Conservation (phyloP, 2,797 vertebrate genomes). For the Acanthornis magna region DNA sequence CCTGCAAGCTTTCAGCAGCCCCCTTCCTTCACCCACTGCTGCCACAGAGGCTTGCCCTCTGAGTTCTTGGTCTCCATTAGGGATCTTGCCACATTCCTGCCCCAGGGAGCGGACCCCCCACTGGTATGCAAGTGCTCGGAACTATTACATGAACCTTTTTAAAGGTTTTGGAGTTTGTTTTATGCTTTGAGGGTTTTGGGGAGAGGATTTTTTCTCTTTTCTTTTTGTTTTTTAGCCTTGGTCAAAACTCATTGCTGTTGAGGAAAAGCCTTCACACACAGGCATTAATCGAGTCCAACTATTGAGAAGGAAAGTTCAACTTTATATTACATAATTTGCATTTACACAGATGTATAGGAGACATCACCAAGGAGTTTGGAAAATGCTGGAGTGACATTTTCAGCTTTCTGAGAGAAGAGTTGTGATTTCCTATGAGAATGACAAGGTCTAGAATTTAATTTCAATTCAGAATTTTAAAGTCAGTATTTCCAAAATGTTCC, state of each 20-base stretch:
- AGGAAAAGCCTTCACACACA: background rate
- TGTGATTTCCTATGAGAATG: background rate
- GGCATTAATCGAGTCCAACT: background rate
- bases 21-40: background rate
- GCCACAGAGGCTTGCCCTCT: rapidly evolving
- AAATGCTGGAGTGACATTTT: background rate
- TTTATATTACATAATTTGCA: background rate
- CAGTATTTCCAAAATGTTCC: background rate
- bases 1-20: rapidly evolving
- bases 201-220: background rate
- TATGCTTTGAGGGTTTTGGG: rapidly evolving
- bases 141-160: rapidly evolving
- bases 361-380: background rate
- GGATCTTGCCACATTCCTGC: background rate
- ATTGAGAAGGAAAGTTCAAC: background rate
- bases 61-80: background rate
- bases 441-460: background rate
- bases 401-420: background rate
- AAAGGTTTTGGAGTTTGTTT: background rate
- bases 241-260: background rate
- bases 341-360: background rate
- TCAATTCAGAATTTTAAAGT: background rate
- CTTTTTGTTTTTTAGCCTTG: background rate
- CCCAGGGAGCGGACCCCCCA: background rate
- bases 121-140: background rate